Evolutionary conservation across 35 echinoderm and acorn worm genomes (phyloP).

Genomic region (Apostichopus californicus): DNA sequence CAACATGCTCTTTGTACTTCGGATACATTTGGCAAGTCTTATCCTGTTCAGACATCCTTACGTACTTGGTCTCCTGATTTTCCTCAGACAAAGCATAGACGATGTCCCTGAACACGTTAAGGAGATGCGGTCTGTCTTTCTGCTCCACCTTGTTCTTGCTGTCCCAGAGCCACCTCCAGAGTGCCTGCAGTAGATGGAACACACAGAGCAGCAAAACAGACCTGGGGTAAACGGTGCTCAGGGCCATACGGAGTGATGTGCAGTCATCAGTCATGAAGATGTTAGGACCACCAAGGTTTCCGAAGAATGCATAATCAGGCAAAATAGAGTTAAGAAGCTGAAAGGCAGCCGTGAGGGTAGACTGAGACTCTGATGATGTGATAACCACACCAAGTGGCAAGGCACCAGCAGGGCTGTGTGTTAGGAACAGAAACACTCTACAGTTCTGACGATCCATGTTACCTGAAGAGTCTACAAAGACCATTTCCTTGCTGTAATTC

Average conservation of each 20-base stretch:
- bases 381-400: constrained; percentile 53
- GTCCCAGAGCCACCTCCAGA: constrained; percentile 81
- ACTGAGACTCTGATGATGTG: constrained; percentile 8
- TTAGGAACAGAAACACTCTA: constrained; percentile 41
- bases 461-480: neutral
- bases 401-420: constrained; percentile 48
- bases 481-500: constrained; percentile 18
- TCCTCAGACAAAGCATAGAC: neutral
- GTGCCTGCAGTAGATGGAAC: constrained; percentile 68
- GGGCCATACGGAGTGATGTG: constrained; percentile 23
- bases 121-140: neutral
- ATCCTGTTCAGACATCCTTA: constrained; percentile 1
- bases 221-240: constrained; percentile 43
- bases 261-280: constrained; percentile 73
- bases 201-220: constrained; percentile 45
- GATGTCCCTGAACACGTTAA: neutral
- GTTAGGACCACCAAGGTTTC: constrained; percentile 8
- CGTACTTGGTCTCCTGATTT: constrained; percentile 9
- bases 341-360: constrained; percentile 38
- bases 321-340: constrained; percentile 44
- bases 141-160: constrained; percentile 29
- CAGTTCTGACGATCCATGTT: neutral
- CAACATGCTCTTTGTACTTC: neutral
- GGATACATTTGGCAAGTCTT: neutral
- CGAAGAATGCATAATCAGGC: constrained; percentile 22